Evolutionary conservation across 2,113 vertebrate species (phyloP).

Genomic region (Eptesicus fuscus): DNA sequence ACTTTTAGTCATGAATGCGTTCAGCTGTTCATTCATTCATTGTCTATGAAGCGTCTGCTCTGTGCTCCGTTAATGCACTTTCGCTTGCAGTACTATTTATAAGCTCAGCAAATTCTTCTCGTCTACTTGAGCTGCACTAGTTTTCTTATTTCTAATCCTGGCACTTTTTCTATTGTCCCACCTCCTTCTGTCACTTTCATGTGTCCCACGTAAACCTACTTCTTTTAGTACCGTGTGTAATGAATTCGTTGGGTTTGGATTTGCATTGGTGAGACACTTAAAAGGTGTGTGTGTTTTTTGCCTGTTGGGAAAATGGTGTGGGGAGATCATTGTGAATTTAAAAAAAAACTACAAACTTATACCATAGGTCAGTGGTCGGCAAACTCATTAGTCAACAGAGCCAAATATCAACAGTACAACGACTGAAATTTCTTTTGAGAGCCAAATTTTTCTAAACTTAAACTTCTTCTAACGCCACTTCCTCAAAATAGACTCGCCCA

Average conservation of each 20-base stretch:
- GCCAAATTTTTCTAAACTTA: too few species aligned
- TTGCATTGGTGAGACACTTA: neutral
- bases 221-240: neutral
- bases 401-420: too few species aligned
- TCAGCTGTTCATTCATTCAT: neutral
- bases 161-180: neutral
- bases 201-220: neutral
- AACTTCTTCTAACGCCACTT: too few species aligned
- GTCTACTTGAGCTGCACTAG: neutral
- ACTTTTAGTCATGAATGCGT: neutral
- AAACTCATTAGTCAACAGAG: too few species aligned
- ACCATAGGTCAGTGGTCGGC: too few species aligned
- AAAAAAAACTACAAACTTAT: neutral
- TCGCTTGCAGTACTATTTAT: neutral
- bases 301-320: neutral
- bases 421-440: too few species aligned
- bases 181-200: neutral
- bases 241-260: neutral
- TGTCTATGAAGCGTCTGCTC: neutral
- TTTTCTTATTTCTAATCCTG: neutral
- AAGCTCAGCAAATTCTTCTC: neutral
- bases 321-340: neutral
- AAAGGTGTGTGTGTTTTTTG: neutral
- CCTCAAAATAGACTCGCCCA: too few species aligned
- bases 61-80: neutral